A percentile compares a stretch with the other conserved stretches of the same genome.
Evolutionary conservation across 2,797 vertebrate species (phyloP).

Genomic region (Sandelia bainsii): DNA sequence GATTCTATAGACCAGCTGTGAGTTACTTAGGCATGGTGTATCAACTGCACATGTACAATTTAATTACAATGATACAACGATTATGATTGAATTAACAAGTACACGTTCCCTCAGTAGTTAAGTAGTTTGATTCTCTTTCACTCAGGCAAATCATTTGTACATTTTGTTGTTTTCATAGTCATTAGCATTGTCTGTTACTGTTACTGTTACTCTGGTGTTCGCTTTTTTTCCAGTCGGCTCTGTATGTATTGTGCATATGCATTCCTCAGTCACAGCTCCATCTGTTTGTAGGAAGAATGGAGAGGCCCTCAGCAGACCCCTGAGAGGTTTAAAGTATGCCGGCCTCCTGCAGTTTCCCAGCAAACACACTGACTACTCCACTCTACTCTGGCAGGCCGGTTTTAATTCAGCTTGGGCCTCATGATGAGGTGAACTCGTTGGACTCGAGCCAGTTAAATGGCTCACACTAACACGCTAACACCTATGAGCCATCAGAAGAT

Average conservation of each 20-base stretch:
- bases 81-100: not conserved
- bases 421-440: slow-evolving; percentile 66
- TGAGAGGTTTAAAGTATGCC: slow-evolving; percentile 75
- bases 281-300: slow-evolving; percentile 71
- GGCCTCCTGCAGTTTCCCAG: slow-evolving; percentile 74
- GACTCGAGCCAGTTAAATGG: slow-evolving; percentile 63
- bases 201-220: slow-evolving; percentile 3
- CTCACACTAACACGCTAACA: slow-evolving; percentile 58
- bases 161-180: not conserved
- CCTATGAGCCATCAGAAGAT: slow-evolving; percentile 53
- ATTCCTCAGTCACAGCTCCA: slow-evolving; percentile 64
- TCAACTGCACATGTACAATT: not conserved
- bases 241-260: slow-evolving; percentile 47
- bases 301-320: slow-evolving; percentile 72
- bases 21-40: not conserved
- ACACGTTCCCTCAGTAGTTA: not conserved
- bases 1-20: slow-evolving; percentile 16
- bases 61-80: not conserved
- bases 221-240: slow-evolving; percentile 18
- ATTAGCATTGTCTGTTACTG: not conserved
- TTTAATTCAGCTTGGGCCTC: slow-evolving; percentile 76
- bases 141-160: not conserved
- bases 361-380: slow-evolving; percentile 62
- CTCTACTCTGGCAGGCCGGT: slow-evolving; percentile 59
- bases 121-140: not conserved